These are phyloP conservation scores for Mactra quadrangularis DNA, from an alignment of 1,140 invertebrate species.

Conservation along the genomic window DNA sequence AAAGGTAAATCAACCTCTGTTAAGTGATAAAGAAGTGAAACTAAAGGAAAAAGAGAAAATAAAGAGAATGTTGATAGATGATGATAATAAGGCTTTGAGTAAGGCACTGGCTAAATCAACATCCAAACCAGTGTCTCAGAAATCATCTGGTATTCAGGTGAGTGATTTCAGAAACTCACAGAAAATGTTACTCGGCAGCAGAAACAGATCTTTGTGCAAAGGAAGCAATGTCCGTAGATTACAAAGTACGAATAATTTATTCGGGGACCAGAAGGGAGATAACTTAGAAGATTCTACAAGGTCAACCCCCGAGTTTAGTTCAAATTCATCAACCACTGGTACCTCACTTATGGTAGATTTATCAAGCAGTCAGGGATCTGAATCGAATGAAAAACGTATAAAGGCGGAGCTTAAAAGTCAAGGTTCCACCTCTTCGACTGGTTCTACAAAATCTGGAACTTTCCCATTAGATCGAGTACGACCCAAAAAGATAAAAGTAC, in stretches of 20 bases:
- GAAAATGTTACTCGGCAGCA: neutral
- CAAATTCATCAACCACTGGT: neutral
- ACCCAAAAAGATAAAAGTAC: constrained; percentile 45
- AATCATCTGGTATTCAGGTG: neutral
- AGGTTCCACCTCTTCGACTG: neutral
- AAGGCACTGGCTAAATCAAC: constrained; percentile 1
- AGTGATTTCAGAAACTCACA: neutral
- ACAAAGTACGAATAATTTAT: neutral
- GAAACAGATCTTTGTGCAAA: neutral
- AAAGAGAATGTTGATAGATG: constrained; percentile 20
- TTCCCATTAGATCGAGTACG: constrained; percentile 46
- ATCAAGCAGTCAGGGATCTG: constrained; percentile 2
- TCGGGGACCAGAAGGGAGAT: neutral
- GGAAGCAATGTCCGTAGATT: constrained; percentile 37
- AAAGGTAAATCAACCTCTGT: too few relatives aligned
- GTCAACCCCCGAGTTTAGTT: neutral
- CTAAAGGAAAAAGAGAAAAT: constrained; percentile 26
- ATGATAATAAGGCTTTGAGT: constrained; percentile 30
- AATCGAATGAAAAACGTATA: neutral
- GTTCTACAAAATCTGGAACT: neutral
- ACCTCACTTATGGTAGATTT: constrained; percentile 1
- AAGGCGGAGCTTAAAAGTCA: neutral
- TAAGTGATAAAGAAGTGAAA: neutral
- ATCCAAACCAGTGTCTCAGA: neutral
- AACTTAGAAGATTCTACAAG: neutral